These are phyloP conservation scores for Erpobdella octoculata DNA, from an alignment of 2,888 invertebrate genomes.

Conservation along the genomic window DNA sequence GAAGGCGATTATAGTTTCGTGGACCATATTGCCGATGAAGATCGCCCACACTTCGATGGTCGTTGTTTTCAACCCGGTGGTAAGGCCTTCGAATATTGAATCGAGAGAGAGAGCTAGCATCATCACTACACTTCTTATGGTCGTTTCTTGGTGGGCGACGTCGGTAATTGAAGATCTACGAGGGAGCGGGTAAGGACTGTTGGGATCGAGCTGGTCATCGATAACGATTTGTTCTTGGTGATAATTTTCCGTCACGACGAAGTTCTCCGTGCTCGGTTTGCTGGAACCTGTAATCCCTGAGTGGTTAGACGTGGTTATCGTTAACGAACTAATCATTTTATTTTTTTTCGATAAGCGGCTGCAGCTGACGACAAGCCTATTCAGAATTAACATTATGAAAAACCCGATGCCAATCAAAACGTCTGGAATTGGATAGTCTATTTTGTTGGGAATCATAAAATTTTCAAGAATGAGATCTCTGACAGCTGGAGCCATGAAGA, in stretches of 20 bases:
- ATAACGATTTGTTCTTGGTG: not conserved
- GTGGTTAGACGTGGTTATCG: not conserved
- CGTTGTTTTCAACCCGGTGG: conserved; percentile 32
- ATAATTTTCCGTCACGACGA: conserved; percentile 7
- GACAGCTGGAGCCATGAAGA: conserved; percentile 32
- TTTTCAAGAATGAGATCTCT: conserved; percentile 15
- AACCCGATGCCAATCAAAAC: conserved; percentile 33
- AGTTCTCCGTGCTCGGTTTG: not conserved
- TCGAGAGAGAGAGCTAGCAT: conserved; percentile 35
- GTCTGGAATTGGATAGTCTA: conserved; percentile 31
- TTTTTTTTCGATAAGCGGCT: not conserved
- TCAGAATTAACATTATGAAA: conserved; percentile 31
- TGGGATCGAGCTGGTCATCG: not conserved
- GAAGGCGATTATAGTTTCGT: conserved; percentile 35
- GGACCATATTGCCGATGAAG: conserved; percentile 34
- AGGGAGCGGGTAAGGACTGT: conserved; percentile 29
- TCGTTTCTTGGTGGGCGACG: conserved; percentile 30
- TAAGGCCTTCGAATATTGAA: conserved; percentile 34
- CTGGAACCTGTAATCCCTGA: not conserved
- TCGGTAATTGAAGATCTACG: conserved; percentile 31
- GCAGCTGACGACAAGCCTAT: conserved; percentile 29
- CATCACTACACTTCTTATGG: conserved; percentile 30
- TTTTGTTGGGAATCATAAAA: conserved; percentile 29
- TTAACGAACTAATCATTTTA: not conserved
- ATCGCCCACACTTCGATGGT: conserved; percentile 32